phyloP scores from a whole-genome alignment of 2,888 invertebrate genomes.

The Pterobdella sp. region DNA sequence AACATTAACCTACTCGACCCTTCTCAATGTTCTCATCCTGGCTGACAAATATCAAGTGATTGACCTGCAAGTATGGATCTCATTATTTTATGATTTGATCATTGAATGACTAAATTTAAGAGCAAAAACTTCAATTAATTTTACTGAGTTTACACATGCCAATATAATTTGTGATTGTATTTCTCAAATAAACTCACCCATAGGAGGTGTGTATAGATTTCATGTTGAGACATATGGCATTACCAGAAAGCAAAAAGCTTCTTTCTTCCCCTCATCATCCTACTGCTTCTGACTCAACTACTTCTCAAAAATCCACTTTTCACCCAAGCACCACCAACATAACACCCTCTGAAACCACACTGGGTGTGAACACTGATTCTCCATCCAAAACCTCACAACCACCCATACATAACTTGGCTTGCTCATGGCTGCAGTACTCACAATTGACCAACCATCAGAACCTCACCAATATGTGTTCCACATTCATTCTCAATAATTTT shows the following conservation, averaged over 20 bases:
- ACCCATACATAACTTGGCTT: constrained; percentile 71
- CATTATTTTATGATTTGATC: not conserved
- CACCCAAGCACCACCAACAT: not conserved
- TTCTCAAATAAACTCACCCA: constrained; percentile 53
- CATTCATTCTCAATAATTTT: constrained; percentile 74
- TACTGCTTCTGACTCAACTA: too few relatives aligned
- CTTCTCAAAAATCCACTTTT: too few relatives aligned
- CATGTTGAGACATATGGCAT: constrained; percentile 77
- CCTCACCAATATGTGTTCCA: constrained; percentile 53
- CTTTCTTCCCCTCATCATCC: too few relatives aligned
- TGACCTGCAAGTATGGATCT: constrained; percentile 63
- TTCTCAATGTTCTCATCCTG: constrained; percentile 75
- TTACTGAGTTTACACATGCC: too few relatives aligned
- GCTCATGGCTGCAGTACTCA: constrained; percentile 85
- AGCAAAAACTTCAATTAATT: too few relatives aligned
- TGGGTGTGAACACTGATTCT: not conserved
- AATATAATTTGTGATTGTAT: too few relatives aligned
- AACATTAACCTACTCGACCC: constrained; percentile 71
- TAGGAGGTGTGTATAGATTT: constrained; percentile 68
- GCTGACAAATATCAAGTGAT: constrained; percentile 91
- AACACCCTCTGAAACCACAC: not conserved
- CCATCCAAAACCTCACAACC: not conserved
- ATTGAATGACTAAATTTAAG: too few relatives aligned
- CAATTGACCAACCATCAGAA: constrained; percentile 70
- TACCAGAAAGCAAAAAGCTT: constrained; percentile 47